Evolutionary conservation across 2,797 vertebrate genomes (phyloP).

Genomic region (Pogoniulus pusillus): DNA sequence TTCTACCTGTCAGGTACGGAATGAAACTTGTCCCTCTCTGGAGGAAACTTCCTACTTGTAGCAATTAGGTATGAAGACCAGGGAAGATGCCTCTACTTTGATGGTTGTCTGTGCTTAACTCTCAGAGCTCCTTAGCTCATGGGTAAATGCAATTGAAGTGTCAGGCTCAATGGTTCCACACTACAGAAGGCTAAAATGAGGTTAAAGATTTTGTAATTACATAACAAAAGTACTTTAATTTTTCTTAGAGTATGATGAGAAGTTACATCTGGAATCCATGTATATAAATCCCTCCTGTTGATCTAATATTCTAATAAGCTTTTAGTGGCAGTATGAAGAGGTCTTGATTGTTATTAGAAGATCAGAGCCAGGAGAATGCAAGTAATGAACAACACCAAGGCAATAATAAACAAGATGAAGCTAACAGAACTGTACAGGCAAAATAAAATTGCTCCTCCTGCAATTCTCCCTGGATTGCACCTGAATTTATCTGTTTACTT

Average conservation of each 20-base stretch:
- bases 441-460: slow-evolving; percentile 7
- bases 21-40: slow-evolving; percentile 79
- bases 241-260: slow-evolving; percentile 58
- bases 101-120: slow-evolving; percentile 47
- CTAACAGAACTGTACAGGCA: background rate
- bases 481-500: slow-evolving; percentile 18
- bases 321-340: slow-evolving; percentile 46
- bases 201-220: slow-evolving; percentile 71
- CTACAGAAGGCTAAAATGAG: slow-evolving; percentile 56
- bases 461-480: slow-evolving; percentile 8
- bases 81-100: slow-evolving; percentile 48
- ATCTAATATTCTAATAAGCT: slow-evolving; percentile 67
- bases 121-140: slow-evolving; percentile 40
- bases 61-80: slow-evolving; percentile 82
- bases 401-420: slow-evolving; percentile 31
- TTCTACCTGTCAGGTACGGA: slow-evolving; percentile 86
- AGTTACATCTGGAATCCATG: slow-evolving; percentile 29
- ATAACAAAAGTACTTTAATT: slow-evolving; percentile 64
- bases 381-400: slow-evolving; percentile 35
- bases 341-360: slow-evolving; percentile 57
- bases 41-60: slow-evolving; percentile 76
- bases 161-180: slow-evolving; percentile 29
- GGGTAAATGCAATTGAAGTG: slow-evolving; percentile 60
- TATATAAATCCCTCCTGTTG: slow-evolving; percentile 54
- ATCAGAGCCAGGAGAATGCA: slow-evolving; percentile 29